Percentiles rank a stretch among this genome's conserved stretches.
Conservation (phyloP, 2,888 invertebrate genomes). For the Phasia obesa region DNA sequence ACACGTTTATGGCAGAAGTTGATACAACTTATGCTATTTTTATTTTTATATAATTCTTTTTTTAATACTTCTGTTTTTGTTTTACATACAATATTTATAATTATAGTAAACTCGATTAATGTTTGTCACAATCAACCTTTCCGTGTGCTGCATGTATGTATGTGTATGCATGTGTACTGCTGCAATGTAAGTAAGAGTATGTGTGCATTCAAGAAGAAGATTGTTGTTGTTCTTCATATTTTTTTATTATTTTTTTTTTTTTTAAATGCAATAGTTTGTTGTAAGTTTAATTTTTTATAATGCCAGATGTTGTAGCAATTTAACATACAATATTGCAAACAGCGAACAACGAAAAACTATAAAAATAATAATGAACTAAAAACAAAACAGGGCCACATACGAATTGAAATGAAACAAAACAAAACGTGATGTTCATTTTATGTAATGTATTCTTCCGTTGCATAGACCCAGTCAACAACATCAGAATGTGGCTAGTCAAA, state of each 20-base stretch:
- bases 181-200: background rate
- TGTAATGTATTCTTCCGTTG: conserved; percentile 3
- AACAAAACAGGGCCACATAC: conserved; percentile 1
- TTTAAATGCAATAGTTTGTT: conserved; percentile 8
- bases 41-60: background rate
- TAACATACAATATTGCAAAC: conserved; percentile 5
- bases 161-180: background rate
- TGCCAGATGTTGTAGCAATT: conserved; percentile 60
- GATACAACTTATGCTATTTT: conserved; percentile 30
- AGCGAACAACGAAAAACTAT: conserved; percentile 30
- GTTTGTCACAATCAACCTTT: conserved; percentile 18
- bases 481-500: conserved; percentile 44
- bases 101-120: conserved; percentile 15
- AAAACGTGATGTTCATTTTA: conserved; percentile 14
- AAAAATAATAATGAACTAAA: conserved; percentile 21
- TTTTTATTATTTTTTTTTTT: conserved; percentile 10
- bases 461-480: conserved; percentile 25
- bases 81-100: conserved; percentile 24
- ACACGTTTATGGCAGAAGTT: conserved; percentile 15
- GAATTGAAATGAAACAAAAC: background rate
- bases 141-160: conserved; percentile 10
- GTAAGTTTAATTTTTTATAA: conserved; percentile 9
- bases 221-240: background rate
- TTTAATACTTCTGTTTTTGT: background rate
- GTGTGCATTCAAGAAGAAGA: background rate